Evolutionary conservation across 2,888 invertebrate species (phyloP).

Genomic region (Didymodactylos carnosus): DNA sequence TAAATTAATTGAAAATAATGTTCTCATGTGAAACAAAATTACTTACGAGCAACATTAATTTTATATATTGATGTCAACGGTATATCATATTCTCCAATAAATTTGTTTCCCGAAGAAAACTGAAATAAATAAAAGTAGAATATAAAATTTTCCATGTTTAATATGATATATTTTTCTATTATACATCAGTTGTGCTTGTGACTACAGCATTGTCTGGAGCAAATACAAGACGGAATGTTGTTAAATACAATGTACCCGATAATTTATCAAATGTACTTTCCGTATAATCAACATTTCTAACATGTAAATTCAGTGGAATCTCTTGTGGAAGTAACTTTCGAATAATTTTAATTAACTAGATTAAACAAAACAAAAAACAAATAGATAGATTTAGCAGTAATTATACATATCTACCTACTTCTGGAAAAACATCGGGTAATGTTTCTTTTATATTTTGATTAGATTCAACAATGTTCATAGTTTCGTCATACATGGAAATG

Average conservation of each 20-base stretch:
- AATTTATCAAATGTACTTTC: background rate
- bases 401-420: background rate
- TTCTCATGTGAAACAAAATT: background rate
- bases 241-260: background rate
- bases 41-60: conserved; percentile 36
- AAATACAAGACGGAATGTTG: background rate
- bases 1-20: background rate
- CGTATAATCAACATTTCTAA: background rate
- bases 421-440: background rate
- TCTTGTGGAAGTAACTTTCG: background rate
- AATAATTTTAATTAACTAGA: background rate
- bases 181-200: background rate
- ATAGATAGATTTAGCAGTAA: background rate
- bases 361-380: background rate
- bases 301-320: background rate
- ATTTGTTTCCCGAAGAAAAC: conserved; percentile 22
- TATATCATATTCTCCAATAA: conserved; percentile 43
- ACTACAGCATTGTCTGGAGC: background rate
- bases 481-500: too few relatives aligned
- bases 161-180: too few relatives aligned
- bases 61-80: conserved; percentile 56
- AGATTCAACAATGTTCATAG: too few relatives aligned
- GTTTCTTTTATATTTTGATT: too few relatives aligned
- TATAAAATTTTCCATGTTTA: too few relatives aligned
- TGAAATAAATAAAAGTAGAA: too few relatives aligned